phyloP scores from a whole-genome alignment of 2,888 invertebrate genomes.

The Perdita meconis region DNA sequence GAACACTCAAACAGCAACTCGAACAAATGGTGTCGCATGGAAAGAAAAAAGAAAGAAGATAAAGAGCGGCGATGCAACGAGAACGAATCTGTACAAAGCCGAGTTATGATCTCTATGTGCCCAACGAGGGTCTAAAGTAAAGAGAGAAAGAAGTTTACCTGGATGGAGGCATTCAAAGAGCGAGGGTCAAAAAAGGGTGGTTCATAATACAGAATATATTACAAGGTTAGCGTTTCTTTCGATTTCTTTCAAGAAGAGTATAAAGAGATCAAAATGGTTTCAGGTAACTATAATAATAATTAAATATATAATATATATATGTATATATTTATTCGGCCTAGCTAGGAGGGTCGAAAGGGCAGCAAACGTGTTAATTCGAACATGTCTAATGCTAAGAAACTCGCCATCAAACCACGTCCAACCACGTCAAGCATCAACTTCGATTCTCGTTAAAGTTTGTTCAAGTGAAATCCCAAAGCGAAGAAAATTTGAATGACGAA shows the following conservation, averaged over 20 bases:
- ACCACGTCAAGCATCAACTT: no score
- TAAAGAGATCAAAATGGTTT: slow-evolving; percentile 73
- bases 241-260: slow-evolving; percentile 68
- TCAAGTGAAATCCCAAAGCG: background rate
- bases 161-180: slow-evolving; percentile 80
- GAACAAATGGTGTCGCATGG: slow-evolving; percentile 44
- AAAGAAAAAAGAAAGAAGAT: slow-evolving; percentile 40
- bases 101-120: slow-evolving; percentile 68
- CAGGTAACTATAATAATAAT: slow-evolving; percentile 60
- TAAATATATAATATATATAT: background rate
- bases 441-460: no score
- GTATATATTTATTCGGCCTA: slow-evolving; percentile 72
- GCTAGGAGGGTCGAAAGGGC: slow-evolving; percentile 77
- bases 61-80: slow-evolving; percentile 58
- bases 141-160: slow-evolving; percentile 80
- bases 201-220: slow-evolving; percentile 77
- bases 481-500: background rate
- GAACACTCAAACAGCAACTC: slow-evolving; percentile 65
- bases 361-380: slow-evolving; percentile 79
- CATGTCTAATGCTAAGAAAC: slow-evolving; percentile 77
- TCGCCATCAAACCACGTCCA: slow-evolving; percentile 72
- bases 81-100: slow-evolving; percentile 65
- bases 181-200: slow-evolving; percentile 76
- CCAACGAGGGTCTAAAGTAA: slow-evolving; percentile 77
- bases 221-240: slow-evolving; percentile 73